These are phyloP conservation scores for Alfaro cultratus DNA, from an alignment of 2,797 vertebrate species.

Conservation along the genomic window DNA sequence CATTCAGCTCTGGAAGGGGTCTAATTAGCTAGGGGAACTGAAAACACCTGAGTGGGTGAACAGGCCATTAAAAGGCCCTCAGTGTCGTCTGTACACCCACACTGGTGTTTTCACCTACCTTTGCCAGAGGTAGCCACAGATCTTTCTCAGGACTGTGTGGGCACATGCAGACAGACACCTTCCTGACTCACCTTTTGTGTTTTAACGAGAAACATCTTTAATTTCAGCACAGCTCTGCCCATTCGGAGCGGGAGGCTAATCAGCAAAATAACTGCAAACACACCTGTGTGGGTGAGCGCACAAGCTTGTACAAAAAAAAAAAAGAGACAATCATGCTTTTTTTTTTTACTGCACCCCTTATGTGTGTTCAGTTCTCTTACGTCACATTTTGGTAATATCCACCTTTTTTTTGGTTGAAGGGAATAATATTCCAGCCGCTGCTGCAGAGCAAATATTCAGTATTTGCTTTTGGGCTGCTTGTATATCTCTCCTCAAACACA, in stretches of 20 bases:
- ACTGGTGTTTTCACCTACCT: constrained; percentile 16
- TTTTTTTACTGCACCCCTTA: constrained; percentile 23
- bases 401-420: constrained; percentile 9
- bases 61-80: constrained; percentile 11
- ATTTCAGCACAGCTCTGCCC: background rate
- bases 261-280: constrained; percentile 19
- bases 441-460: constrained; percentile 45
- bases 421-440: constrained; percentile 43
- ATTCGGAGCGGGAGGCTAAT: constrained; percentile 18
- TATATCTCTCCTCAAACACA: constrained; percentile 61
- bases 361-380: constrained; percentile 23
- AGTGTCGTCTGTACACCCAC: background rate
- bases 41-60: constrained; percentile 22
- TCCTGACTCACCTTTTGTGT: constrained; percentile 3
- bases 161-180: background rate
- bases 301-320: constrained; percentile 11
- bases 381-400: constrained; percentile 28
- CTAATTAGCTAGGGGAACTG: constrained; percentile 10
- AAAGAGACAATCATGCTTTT: background rate
- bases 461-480: constrained; percentile 61
- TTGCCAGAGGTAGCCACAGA: constrained; percentile 17
- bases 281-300: constrained; percentile 13
- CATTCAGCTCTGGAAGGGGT: constrained; percentile 10
- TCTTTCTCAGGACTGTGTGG: constrained; percentile 18
- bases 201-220: constrained; percentile 7